Conservation (phyloP, 2,888 invertebrate genomes). For the Leptopilina syphax region DNA sequence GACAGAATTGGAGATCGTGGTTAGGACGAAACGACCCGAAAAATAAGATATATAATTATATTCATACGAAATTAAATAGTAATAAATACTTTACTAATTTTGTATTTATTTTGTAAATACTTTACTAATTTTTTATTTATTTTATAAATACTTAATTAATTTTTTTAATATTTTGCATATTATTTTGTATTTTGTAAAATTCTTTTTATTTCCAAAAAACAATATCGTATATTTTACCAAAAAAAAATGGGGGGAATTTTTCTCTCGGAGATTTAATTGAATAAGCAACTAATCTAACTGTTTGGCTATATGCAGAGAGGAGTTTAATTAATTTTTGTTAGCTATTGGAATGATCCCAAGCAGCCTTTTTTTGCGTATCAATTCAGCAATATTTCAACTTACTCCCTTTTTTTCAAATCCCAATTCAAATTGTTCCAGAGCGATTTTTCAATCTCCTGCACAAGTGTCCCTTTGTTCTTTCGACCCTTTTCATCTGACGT, state of each 20-base stretch:
- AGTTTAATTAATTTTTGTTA: constrained; percentile 6
- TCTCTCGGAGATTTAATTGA: too few species aligned
- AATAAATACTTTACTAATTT: not conserved
- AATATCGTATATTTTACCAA: too few species aligned
- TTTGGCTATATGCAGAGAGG: not conserved
- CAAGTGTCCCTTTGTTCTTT: not conserved
- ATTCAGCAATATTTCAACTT: not conserved
- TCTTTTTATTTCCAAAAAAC: not conserved
- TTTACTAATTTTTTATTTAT: too few species aligned
- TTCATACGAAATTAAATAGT: not conserved
- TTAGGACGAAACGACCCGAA: constrained; percentile 10
- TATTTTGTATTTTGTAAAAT: too few species aligned
- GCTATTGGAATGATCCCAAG: not conserved
- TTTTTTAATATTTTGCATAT: too few species aligned
- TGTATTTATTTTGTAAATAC: too few species aligned
- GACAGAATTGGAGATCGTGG: constrained; percentile 26
- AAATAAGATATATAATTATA: not conserved
- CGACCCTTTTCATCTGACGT: not conserved
- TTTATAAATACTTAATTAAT: too few species aligned
- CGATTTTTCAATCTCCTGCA: not conserved
- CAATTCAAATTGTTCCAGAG: constrained; percentile 8
- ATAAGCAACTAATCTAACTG: too few species aligned
- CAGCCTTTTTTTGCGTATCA: not conserved
- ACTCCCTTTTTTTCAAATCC: not conserved
- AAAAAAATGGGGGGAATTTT: too few species aligned